phyloP scores from a whole-genome alignment of 2,888 invertebrate genomes.

The Imbricaverruca yamaguchii region DNA sequence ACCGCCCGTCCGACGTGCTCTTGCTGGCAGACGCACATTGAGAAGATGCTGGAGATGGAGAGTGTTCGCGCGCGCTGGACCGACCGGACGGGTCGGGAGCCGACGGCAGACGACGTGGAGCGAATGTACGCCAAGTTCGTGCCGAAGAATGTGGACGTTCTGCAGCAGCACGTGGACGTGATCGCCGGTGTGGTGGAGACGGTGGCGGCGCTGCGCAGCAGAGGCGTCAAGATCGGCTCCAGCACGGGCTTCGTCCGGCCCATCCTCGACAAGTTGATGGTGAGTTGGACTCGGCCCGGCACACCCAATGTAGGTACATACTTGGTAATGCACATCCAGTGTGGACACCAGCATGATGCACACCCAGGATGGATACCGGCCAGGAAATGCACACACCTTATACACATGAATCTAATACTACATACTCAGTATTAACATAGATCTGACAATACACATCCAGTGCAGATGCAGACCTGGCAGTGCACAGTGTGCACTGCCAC shows the following conservation, averaged over 20 bases:
- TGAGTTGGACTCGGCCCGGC: neutral
- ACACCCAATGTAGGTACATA: neutral
- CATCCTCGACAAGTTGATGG: constrained; percentile 39
- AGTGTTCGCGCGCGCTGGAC: constrained; percentile 39
- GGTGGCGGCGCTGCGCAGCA: constrained; percentile 36
- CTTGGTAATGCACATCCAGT: too few relatives aligned
- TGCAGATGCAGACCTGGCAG: too few relatives aligned
- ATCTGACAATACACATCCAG: neutral
- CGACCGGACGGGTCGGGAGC: constrained; percentile 36
- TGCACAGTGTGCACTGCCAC: too few relatives aligned
- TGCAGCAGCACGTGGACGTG: constrained; percentile 37
- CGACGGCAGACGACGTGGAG: constrained; percentile 39
- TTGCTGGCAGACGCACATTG: constrained; percentile 33
- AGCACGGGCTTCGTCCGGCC: constrained; percentile 40
- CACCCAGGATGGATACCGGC: too few relatives aligned
- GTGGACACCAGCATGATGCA: too few relatives aligned
- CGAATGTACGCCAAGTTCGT: constrained; percentile 41
- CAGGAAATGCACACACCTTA: too few relatives aligned
- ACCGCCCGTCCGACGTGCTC: too few relatives aligned
- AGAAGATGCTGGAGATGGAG: constrained; percentile 37
- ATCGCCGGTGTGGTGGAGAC: constrained; percentile 37
- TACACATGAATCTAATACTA: too few relatives aligned
- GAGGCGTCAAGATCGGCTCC: constrained; percentile 38
- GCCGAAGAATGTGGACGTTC: constrained; percentile 38
- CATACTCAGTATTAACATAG: too few relatives aligned